Evolutionary conservation across 1,140 invertebrate genomes (phyloP).

Genomic region (Bicyclus anynana): DNA sequence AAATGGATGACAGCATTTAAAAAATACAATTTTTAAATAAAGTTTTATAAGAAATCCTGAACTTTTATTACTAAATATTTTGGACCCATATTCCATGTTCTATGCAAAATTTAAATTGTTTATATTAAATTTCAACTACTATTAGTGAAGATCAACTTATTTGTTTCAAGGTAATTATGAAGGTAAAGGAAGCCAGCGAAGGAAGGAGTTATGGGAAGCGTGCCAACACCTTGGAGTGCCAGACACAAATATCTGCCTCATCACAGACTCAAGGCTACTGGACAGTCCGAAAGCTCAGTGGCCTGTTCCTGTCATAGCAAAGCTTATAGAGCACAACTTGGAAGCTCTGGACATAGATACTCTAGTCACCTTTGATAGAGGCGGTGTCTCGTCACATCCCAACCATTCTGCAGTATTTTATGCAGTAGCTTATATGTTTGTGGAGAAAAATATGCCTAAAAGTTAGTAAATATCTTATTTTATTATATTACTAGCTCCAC

Average conservation of each 20-base stretch:
- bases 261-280: slow-evolving; percentile 82
- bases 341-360: slow-evolving; percentile 88
- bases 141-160: background rate
- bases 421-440: slow-evolving; percentile 85
- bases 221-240: slow-evolving; percentile 88
- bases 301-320: slow-evolving; percentile 85
- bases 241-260: slow-evolving; percentile 84
- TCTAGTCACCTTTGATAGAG: slow-evolving; percentile 94
- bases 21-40: too few species aligned
- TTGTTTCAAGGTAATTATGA: slow-evolving; percentile 83
- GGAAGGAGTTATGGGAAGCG: slow-evolving; percentile 87
- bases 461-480: slow-evolving; percentile 43
- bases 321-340: slow-evolving; percentile 84
- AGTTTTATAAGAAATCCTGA: too few species aligned
- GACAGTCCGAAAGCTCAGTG: slow-evolving; percentile 87
- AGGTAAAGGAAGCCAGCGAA: slow-evolving; percentile 82
- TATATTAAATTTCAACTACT: too few species aligned
- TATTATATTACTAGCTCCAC: too few species aligned
- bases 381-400: slow-evolving; percentile 92
- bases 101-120: background rate
- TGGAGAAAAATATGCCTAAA: slow-evolving; percentile 84
- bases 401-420: slow-evolving; percentile 93
- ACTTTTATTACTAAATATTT: too few species aligned
- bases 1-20: too few species aligned
- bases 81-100: background rate